Conservation (phyloP, 2,113 vertebrate genomes). For the Tamias sibiricus region DNA sequence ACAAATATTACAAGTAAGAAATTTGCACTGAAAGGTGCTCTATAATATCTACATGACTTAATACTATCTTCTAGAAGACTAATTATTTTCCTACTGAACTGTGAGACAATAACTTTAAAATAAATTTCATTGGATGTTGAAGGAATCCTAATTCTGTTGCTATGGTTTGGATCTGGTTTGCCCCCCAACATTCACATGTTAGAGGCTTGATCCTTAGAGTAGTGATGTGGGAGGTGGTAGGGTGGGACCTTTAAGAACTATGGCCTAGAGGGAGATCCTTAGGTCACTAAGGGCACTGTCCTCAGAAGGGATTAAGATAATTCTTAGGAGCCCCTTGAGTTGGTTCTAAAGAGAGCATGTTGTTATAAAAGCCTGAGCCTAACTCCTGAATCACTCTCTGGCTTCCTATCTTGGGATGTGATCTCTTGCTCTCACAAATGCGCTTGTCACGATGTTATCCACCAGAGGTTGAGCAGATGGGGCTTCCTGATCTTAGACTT, state of each 20-base stretch:
- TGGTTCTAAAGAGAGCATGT: too few species aligned
- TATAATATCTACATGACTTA: not conserved
- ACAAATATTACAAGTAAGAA: not conserved
- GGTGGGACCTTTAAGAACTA: too few species aligned
- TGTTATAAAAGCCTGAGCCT: too few species aligned
- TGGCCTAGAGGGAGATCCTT: too few species aligned
- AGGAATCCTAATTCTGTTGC: not conserved
- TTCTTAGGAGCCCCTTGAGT: too few species aligned
- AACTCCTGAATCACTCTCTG: not conserved
- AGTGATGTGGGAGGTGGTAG: too few species aligned
- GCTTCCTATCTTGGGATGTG: too few species aligned
- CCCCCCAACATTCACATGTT: too few species aligned
- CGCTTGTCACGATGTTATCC: not conserved
- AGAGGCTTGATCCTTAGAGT: too few species aligned
- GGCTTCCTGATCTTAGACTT: not conserved
- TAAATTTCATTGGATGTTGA: not conserved
- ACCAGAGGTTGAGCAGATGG: not conserved
- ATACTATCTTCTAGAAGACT: not conserved
- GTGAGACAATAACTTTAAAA: slow-evolving; percentile 16
- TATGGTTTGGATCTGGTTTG: too few species aligned
- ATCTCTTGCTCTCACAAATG: not conserved
- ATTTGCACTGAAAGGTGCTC: not conserved
- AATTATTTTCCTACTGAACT: not conserved
- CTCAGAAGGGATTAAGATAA: too few species aligned
- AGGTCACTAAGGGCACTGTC: too few species aligned